Base-by-base conservation (phyloP, 2,113 vertebrate species). In the Saiga tatarica region DNA sequence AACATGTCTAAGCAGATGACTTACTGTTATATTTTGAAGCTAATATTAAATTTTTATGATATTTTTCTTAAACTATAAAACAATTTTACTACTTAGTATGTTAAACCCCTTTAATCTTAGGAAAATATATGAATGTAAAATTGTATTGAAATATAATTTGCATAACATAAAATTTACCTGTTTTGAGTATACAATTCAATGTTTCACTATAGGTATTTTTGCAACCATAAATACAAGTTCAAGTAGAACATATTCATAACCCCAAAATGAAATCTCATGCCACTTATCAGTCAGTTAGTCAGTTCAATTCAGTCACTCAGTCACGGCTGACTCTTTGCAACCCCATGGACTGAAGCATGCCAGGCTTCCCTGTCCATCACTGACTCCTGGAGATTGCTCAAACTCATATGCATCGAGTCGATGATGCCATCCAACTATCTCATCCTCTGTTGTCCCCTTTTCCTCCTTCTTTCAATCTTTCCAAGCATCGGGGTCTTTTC, bases 71-170 rank as follows among this genome's bases (percentile, higher is more conserved):
- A 84, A 90, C 89, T 74, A 62, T 79, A 52, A 82, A 92, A 53
- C 21, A 59, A 39, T 92, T 95, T 83, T 95, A 83, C n/a, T 92
- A 53, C 6, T 94, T 13, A 81, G 9, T 36, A 87, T 17, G 82
- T 53, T 88, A 95, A 92, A 28, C 4, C 1, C 2, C 6, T 86
- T 84, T 81, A 85, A 64, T 92, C 11, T 91, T 96, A 94, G 8
- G 79, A 79, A 91, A 7, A 79, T 67, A 14, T 36, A 53, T 50
- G 33, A 45, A 36, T 64, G 59, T 74, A 79, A 81, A 10, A 1
- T 4, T 92, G 95, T 92, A 91, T 71, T 86, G 36, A 87, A 21
- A 50, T 52, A 33, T 71, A 95, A 95, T 90, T 94, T 82, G 12
- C 4, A 91, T 62, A 86, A 74, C 14, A 67, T 16, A 45, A 90